phyloP scores from a whole-genome alignment of 2,888 invertebrate genomes.

The Pseudeuparius sepicola region DNA sequence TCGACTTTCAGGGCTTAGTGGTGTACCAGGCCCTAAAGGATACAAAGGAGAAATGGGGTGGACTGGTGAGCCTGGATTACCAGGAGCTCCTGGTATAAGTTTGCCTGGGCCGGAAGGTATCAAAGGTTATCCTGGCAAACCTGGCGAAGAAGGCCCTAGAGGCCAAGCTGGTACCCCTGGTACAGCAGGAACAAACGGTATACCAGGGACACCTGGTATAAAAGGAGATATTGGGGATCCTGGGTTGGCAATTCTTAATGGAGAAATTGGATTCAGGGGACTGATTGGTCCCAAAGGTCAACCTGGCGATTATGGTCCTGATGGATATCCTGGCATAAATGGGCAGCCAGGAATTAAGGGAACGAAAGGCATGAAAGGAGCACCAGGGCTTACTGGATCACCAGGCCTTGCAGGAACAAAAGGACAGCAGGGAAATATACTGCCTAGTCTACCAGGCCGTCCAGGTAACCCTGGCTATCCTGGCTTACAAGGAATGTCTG shows the following conservation, averaged over 20 bases:
- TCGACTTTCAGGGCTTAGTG: constrained; percentile 44
- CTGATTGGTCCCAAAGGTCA: constrained; percentile 34
- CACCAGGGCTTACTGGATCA: constrained; percentile 34
- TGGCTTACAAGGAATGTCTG: constrained; percentile 32
- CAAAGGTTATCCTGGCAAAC: constrained; percentile 57
- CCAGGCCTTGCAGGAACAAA: constrained; percentile 33
- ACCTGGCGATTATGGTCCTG: constrained; percentile 35
- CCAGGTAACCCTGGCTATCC: constrained; percentile 29
- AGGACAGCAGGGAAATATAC: constrained; percentile 32
- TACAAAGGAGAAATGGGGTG: constrained; percentile 46
- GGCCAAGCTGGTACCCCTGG: constrained; percentile 42
- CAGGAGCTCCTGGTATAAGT: constrained; percentile 34
- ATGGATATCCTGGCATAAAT: constrained; percentile 34
- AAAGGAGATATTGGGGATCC: constrained; percentile 47
- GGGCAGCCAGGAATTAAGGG: constrained; percentile 35
- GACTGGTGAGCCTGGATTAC: constrained; percentile 43
- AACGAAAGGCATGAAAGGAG: constrained; percentile 34
- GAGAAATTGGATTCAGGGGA: constrained; percentile 41
- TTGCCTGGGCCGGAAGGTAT: constrained; percentile 47
- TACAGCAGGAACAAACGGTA: constrained; percentile 28
- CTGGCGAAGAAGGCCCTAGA: constrained; percentile 53
- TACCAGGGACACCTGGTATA: constrained; percentile 35
- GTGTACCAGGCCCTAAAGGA: constrained; percentile 42
- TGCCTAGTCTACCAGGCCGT: constrained; percentile 34
- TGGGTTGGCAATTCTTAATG: constrained; percentile 44